Evolutionary conservation across 2,888 invertebrate genomes (phyloP).

Genomic region (Lingula anatina): DNA sequence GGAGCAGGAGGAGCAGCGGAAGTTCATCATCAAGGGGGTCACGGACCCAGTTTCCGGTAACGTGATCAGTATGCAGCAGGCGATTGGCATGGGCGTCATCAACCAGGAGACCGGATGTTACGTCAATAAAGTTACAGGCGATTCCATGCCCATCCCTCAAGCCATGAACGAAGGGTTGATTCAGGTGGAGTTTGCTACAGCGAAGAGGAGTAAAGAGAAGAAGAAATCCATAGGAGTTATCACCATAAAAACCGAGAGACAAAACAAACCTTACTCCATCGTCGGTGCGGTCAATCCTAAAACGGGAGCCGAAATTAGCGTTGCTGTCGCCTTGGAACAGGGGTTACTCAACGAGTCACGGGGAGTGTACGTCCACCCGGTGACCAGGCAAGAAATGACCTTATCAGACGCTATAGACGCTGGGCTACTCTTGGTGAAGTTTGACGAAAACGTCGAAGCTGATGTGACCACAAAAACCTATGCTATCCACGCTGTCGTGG

Average conservation of each 20-base stretch:
- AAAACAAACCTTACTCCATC: slow-evolving; percentile 40
- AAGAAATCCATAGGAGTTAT: slow-evolving; percentile 44
- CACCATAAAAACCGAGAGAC: slow-evolving; percentile 38
- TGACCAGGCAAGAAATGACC: slow-evolving; percentile 24
- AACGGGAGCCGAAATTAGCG: slow-evolving; percentile 20
- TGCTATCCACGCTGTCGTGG: slow-evolving; percentile 44
- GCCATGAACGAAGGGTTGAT: slow-evolving; percentile 44
- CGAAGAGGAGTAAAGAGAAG: slow-evolving; percentile 38
- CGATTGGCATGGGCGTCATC: slow-evolving; percentile 34
- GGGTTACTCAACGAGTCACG: slow-evolving; percentile 32
- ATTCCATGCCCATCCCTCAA: slow-evolving; percentile 28
- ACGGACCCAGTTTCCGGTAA: slow-evolving; percentile 24
- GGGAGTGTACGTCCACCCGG: too few relatives aligned
- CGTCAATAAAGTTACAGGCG: slow-evolving; percentile 26
- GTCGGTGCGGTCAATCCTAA: slow-evolving; percentile 23
- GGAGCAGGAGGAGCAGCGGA: slow-evolving; percentile 41
- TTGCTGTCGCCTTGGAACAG: slow-evolving; percentile 21
- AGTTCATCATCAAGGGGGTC: slow-evolving; percentile 33
- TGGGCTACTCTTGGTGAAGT: slow-evolving; percentile 35
- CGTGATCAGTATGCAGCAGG: slow-evolving; percentile 32
- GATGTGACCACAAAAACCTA: slow-evolving; percentile 40
- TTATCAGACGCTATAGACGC: slow-evolving; percentile 37
- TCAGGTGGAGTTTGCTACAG: slow-evolving; percentile 33
- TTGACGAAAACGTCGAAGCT: slow-evolving; percentile 12
- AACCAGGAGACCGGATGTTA: slow-evolving; percentile 27